Evolutionary conservation across 2,797 vertebrate species (phyloP).

Genomic region (Enteromius thamalakanensis): DNA sequence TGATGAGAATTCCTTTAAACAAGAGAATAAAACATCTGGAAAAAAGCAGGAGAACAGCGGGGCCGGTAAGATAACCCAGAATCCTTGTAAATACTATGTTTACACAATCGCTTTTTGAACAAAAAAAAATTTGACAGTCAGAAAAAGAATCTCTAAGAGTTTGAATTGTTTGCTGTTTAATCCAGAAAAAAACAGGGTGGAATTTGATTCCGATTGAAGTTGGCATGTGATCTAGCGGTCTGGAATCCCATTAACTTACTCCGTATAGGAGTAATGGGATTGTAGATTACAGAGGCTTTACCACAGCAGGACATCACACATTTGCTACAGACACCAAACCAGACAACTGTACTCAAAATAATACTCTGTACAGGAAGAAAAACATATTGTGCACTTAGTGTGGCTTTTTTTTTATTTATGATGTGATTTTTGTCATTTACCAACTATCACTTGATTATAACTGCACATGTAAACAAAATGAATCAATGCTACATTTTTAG

Average conservation of each 20-base stretch:
- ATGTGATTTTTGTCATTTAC: neutral
- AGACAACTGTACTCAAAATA: slow-evolving; percentile 4
- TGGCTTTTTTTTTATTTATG: neutral
- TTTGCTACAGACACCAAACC: slow-evolving; percentile 52
- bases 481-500: neutral
- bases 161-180: neutral
- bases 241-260: slow-evolving; percentile 62
- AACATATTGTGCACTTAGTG: neutral
- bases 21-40: slow-evolving; percentile 83
- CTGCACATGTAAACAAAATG: neutral
- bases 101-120: too few relatives aligned
- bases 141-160: neutral
- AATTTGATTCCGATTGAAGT: neutral
- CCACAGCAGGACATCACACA: slow-evolving; percentile 59
- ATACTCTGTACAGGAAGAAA: neutral
- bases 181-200: neutral
- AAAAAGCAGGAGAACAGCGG: slow-evolving; percentile 80
- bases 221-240: slow-evolving; percentile 30
- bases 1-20: slow-evolving; percentile 88
- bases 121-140: neutral
- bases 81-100: neutral
- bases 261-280: slow-evolving; percentile 73
- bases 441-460: neutral
- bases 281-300: slow-evolving; percentile 70
- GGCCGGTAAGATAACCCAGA: slow-evolving; percentile 76